These are phyloP conservation scores for Coptodon rendalli DNA, from an alignment of 2,113 vertebrate genomes.

Conservation along the genomic window DNA sequence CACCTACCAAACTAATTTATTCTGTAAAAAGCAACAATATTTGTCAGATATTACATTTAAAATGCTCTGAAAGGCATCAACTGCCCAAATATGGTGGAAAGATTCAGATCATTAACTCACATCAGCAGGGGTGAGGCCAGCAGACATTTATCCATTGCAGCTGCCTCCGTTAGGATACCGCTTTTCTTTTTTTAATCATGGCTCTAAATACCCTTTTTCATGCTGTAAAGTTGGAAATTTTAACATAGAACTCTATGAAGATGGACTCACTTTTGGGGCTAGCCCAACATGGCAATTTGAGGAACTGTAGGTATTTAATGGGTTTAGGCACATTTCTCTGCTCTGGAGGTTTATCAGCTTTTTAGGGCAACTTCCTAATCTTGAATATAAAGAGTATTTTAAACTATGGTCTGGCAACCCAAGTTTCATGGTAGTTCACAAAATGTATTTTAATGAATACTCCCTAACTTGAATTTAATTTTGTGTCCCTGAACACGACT, in stretches of 20 bases:
- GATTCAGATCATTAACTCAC: background rate
- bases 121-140: background rate
- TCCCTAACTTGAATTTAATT: background rate
- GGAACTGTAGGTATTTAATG: background rate
- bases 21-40: background rate
- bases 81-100: background rate
- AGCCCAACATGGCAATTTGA: background rate
- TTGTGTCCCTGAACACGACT: background rate
- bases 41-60: background rate
- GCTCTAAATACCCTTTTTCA: background rate
- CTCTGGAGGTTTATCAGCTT: background rate
- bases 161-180: background rate
- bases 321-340: background rate
- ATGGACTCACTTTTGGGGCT: background rate
- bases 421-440: background rate
- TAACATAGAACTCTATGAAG: background rate
- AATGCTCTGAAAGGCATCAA: background rate
- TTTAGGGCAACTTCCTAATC: background rate
- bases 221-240: background rate
- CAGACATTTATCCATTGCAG: background rate
- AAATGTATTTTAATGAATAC: background rate
- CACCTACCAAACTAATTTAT: background rate
- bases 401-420: background rate
- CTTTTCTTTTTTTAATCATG: background rate
- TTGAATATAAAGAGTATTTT: background rate